Base-by-base conservation (phyloP, 1,140 invertebrate genomes). In the Bathynomus jamesi region DNA sequence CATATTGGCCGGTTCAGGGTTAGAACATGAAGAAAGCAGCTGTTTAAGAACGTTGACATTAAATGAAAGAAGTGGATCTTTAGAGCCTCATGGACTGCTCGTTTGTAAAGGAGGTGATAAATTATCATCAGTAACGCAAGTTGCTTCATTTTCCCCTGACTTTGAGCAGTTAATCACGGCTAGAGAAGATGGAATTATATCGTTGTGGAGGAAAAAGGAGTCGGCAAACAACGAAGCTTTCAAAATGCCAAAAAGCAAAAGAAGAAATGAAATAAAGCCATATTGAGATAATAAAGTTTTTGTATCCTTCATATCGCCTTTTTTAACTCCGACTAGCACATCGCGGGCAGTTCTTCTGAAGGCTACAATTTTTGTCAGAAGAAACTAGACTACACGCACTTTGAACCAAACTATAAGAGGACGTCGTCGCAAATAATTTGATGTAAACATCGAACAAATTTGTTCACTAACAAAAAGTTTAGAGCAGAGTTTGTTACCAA, bases 21-120 rank as follows among this genome's bases (percentile, higher is more conserved):
- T 60, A 28, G 73, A 68, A n/a, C 28, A 40, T 46, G 40, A 65
- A 21, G 29, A 24, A 27, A 68, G 32, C 27, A 24, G 61, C 28
- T 67, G 46, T 29, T 62, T 74, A 11, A 28, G 65, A 31, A 67
- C 66, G 4, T 27, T 74, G 31, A 70, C 64, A 40, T 30, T 74
- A 31, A 60, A 74, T 31, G 25, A 61, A 1, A 21, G 24, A 1
- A 64, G 25, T n/a, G 73, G 73, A 13, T 30, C 28, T 4, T 28
- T 74, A 31, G 61, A 53, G 24, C 73, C 69, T 4, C 53, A 71
- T 25, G 73, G 69, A 4, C 11, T 32, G 5, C 65, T 74, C 8
- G 11, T 65, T 3, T 53, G 11, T 3, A 53, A 53, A 53, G 40
- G 21, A 53, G 40, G 21, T 53, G 5, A 53, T 2, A 53, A 53